These are phyloP conservation scores for Ladona fulva DNA, from an alignment of 1,140 invertebrate species.

Conservation along the genomic window DNA sequence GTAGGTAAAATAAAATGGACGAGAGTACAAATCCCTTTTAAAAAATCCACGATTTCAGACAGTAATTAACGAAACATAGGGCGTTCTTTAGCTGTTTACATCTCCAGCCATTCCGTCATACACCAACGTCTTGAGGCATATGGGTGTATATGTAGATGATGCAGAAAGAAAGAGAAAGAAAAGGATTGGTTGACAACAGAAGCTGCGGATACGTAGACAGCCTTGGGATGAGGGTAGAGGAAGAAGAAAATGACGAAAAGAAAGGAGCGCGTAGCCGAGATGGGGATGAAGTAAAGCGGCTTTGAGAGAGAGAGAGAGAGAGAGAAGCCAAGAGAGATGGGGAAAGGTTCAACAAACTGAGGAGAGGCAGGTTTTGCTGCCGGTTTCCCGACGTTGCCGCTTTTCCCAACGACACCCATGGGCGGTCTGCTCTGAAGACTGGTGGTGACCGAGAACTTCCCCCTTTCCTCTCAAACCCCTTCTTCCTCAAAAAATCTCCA, in stretches of 20 bases:
- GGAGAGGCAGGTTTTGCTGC: not conserved
- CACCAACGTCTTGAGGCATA: too few relatives aligned
- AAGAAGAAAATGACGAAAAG: not conserved
- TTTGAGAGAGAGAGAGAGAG: not conserved
- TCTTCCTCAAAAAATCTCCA: not conserved
- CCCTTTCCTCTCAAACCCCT: not conserved
- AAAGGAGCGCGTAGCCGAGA: not conserved
- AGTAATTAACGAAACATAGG: too few relatives aligned
- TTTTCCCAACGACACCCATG: not conserved
- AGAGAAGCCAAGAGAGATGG: not conserved
- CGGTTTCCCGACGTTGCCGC: not conserved
- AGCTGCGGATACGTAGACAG: not conserved
- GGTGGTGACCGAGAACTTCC: not conserved
- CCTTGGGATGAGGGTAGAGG: too few relatives aligned
- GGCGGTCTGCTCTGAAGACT: not conserved
- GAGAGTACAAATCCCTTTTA: too few relatives aligned
- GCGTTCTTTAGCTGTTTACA: too few relatives aligned
- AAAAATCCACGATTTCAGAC: too few relatives aligned
- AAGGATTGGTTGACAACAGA: not conserved
- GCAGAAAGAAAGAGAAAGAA: not conserved
- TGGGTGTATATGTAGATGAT: too few relatives aligned
- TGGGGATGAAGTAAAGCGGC: not conserved
- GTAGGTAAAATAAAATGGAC: too few relatives aligned
- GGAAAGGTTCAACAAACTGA: slow-evolving; percentile 4
- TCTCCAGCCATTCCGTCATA: too few relatives aligned